Evolutionary conservation across 2,113 vertebrate species (phyloP).

Genomic region (Vanacampus margaritifer): DNA sequence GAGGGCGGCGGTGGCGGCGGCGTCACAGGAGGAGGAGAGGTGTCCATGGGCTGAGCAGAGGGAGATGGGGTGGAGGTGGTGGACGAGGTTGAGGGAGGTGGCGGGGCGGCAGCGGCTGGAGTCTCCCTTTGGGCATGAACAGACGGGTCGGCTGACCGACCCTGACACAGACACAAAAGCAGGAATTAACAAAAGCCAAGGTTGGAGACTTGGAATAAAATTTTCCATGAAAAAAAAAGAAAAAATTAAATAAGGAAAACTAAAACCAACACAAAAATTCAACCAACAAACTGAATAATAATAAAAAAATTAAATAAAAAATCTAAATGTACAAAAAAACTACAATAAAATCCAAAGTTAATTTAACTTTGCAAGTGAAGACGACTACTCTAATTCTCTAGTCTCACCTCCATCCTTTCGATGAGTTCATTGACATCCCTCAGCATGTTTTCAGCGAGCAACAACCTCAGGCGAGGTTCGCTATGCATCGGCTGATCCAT

Average conservation of each 20-base stretch:
- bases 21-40: conserved; percentile 69
- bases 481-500: conserved; percentile 84
- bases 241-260: no score
- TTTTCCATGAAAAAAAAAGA: no score
- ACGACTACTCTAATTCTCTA: no score
- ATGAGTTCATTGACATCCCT: conserved; percentile 81
- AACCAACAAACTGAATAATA: neutral
- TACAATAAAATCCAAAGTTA: no score
- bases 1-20: conserved; percentile 62
- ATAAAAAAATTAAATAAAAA: neutral
- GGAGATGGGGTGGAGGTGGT: conserved; percentile 70
- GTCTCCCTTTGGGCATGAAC: conserved; percentile 60
- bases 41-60: conserved; percentile 74
- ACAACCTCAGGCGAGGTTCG: conserved; percentile 83
- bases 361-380: neutral
- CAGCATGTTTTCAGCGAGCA: conserved; percentile 86
- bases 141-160: conserved; percentile 46
- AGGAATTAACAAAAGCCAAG: neutral
- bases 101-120: conserved; percentile 18
- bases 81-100: conserved; percentile 64
- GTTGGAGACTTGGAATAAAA: neutral
- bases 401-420: conserved; percentile 79
- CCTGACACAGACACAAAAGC: conserved; percentile 39
- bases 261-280: no score
- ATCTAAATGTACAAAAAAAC: no score